Evolutionary conservation across 1,140 invertebrate species (phyloP).

Genomic region (Maniola jurtina): DNA sequence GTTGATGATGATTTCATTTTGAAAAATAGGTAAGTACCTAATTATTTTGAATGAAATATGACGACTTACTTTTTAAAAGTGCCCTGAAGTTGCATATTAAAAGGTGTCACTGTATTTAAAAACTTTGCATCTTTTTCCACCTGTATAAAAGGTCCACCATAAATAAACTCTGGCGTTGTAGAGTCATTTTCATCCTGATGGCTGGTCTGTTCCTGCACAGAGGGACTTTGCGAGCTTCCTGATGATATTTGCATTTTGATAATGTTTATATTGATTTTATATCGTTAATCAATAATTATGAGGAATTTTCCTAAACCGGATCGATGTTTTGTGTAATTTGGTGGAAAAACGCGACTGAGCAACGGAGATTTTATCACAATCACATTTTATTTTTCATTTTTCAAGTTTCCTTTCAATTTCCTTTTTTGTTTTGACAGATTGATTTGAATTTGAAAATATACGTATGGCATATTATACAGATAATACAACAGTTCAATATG

Average conservation of each 20-base stretch:
- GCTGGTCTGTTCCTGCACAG: slow-evolving; percentile 9
- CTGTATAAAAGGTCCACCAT: slow-evolving; percentile 64
- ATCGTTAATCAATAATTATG: not conserved
- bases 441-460: no score
- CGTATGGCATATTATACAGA: no score
- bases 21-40: not conserved
- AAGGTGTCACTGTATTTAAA: slow-evolving; percentile 54
- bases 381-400: slow-evolving; percentile 4
- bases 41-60: not conserved
- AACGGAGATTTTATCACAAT: slow-evolving; percentile 1
- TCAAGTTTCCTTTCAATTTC: not conserved
- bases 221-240: slow-evolving; percentile 14
- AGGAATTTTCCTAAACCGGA: slow-evolving; percentile 11
- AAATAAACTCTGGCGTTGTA: slow-evolving; percentile 65
- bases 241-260: slow-evolving; percentile 47
- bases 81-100: slow-evolving; percentile 57
- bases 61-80: slow-evolving; percentile 65
- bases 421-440: not conserved
- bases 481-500: no score
- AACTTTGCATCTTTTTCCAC: slow-evolving; percentile 49
- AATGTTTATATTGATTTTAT: slow-evolving; percentile 2
- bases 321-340: slow-evolving; percentile 1
- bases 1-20: no score
- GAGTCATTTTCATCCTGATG: slow-evolving; percentile 41
- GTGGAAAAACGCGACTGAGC: slow-evolving; percentile 17